Evolutionary conservation across 2,888 invertebrate genomes (phyloP).

Genomic region (Ophion ellenae): DNA sequence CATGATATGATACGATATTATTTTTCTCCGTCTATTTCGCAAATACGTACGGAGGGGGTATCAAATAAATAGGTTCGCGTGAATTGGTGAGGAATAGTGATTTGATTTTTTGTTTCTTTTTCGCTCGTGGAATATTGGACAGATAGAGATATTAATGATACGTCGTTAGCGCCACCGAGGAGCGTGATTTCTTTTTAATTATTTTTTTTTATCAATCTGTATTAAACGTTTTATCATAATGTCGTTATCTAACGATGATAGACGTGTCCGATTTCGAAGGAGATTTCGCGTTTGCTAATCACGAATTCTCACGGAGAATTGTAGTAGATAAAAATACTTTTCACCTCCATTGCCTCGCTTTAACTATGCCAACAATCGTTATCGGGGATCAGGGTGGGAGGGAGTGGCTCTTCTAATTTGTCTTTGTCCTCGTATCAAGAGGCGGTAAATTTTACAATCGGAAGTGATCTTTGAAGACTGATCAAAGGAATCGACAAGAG

Average conservation of each 20-base stretch:
- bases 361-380: conserved; percentile 37
- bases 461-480: conserved; percentile 54
- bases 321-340: conserved; percentile 63
- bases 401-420: conserved; percentile 5
- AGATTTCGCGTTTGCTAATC: conserved; percentile 46
- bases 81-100: conserved; percentile 67
- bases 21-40: conserved; percentile 59
- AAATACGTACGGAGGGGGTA: conserved; percentile 63
- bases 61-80: conserved; percentile 70
- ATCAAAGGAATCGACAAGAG: conserved; percentile 20
- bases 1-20: conserved; percentile 76
- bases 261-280: conserved; percentile 45
- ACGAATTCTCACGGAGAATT: conserved; percentile 54
- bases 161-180: conserved; percentile 58
- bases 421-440: conserved; percentile 41
- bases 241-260: conserved; percentile 45
- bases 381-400: conserved; percentile 28
- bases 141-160: conserved; percentile 67
- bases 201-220: conserved; percentile 20
- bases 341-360: conserved; percentile 46
- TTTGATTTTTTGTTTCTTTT: conserved; percentile 47
- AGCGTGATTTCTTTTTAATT: conserved; percentile 26
- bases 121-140: conserved; percentile 59
- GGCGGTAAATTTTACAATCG: conserved; percentile 52
- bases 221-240: conserved; percentile 54